Base-by-base conservation (phyloP, 2,113 vertebrate genomes). In the Perccottus glenii region DNA sequence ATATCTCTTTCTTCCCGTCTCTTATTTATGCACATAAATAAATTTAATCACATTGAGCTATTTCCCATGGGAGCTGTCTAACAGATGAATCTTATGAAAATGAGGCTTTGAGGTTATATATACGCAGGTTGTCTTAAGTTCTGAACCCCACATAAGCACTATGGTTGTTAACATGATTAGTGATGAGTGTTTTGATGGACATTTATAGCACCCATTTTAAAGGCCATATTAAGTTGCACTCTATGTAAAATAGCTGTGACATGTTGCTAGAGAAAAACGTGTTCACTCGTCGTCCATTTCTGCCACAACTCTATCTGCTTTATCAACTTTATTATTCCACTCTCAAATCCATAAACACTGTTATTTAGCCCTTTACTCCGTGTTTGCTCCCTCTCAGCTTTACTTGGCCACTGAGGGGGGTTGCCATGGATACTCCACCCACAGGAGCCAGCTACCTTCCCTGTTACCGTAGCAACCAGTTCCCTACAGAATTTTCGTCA, bases 391-490 rank as follows among this genome's bases (percentile, higher is more conserved):
- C 80, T 85, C 81, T 87, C 85, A 87, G 86, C 89, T 92, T 94
- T 90, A 90, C 79, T 92, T 87, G 88, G 89, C 87, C 90, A 80
- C 86, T 69, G 78, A 92, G 90, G 89, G 85, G 78, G 84, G 93
- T 92, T 93, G 83, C 90, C 83, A 83, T 92, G 90, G 92, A 80
- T 93, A 93, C 91, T 70, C 89, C 85, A 91, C 92, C 92, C 93
- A 92, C 85, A 82, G 86, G 92, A 94, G 87, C 86, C 84, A 72
- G 87, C 85, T 92, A 93, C 92, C 90, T 92, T 90, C 87, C 85
- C 80, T 88, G 92, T 93, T 93, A 88, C 92, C 84, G 81, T 93
- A 91, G 92, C 91, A 92, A 94, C 93, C 84, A 83, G 83, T 83
- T 93, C 92, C 88, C 92, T 75, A 87, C 84, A 91, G 92, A 90